Base-by-base conservation (phyloP, 2,797 vertebrate genomes). In the Poliocrania exsul region DNA sequence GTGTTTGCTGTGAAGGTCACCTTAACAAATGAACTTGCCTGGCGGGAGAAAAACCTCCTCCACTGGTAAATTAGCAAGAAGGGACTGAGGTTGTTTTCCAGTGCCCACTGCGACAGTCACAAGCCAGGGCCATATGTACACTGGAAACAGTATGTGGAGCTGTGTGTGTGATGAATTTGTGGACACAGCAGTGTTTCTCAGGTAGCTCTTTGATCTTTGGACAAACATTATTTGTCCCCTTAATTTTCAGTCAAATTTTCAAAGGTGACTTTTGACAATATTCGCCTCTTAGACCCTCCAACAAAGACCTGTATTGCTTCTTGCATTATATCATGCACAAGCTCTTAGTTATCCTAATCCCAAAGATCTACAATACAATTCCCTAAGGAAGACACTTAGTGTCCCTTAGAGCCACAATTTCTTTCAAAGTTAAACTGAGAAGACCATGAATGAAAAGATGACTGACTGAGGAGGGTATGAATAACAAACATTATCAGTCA, bases 21-120 rank as follows among this genome's bases (percentile, higher is more conserved):
- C 81, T 16, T 86, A 71, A 71, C 65, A 94, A 91, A 92, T 88
- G 89, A 91, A 96, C 77, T 82, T 90, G 90, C 33, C 53, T 33
- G 29, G 73, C 47, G 13, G 74, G 47, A 95, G 65, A 80, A 74
- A 87, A 11, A 6, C 17, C 47, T 89, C 69, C 77, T 96, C 65
- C 73, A 42, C 35, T 2, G 49, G 54, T 47, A 83, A 93, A 64
- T 83, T 33, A 89, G 83, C 64, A 85, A 85, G 81, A 96, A 95
- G 60, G 19, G 65, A 75, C 23, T 40, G 82, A 54, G 28, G 25
- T 64, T 91, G 66, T 86, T 95, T 93, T 81, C 47, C 50, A 73
- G 54, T 11, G 62, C 11, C 28, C 26, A 5, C 5, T 88, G 73
- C 0, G 3, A 72, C 4, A 69, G 60, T 64, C 0, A 0, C 44